A percentile compares a stretch with the other conserved stretches of the same genome.
Conservation (phyloP, 1,140 invertebrate species). For the Lasaia peninsularis region DNA sequence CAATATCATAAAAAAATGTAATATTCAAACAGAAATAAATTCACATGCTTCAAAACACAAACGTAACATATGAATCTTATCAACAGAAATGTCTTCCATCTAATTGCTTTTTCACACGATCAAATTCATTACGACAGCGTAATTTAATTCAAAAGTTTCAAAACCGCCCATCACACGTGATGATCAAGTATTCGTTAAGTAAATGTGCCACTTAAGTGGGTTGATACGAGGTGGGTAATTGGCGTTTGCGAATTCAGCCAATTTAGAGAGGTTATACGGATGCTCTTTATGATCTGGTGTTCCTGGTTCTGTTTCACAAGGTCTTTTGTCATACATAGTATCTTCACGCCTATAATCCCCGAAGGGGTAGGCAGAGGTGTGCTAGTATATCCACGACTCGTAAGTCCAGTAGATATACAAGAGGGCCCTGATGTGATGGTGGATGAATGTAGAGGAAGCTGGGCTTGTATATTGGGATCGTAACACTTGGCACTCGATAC, state of each 20-base stretch:
- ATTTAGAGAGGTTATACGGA: conserved; percentile 8
- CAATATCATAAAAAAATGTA: no score
- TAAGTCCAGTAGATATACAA: no score
- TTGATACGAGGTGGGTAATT: conserved; percentile 27
- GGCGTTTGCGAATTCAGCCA: conserved; percentile 16
- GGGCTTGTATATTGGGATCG: no score
- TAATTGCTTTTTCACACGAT: conserved; percentile 23
- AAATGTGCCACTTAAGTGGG: conserved; percentile 24
- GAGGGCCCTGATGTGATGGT: no score
- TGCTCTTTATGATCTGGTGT: conserved; percentile 5
- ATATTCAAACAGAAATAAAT: no score
- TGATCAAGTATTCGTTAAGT: conserved; percentile 24
- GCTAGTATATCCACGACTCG: no score
- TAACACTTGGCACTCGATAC: no score
- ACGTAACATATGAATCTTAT: not conserved
- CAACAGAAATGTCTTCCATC: conserved; percentile 6
- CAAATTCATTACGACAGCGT: conserved; percentile 22
- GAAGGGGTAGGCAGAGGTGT: no score
- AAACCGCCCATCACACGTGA: conserved; percentile 25
- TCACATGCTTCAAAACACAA: not conserved
- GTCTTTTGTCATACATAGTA: no score
- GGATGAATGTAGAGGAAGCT: no score
- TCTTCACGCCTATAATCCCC: no score
- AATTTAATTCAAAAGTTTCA: conserved; percentile 30
- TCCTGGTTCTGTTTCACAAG: conserved; percentile 7